Conservation (phyloP, 2,113 vertebrate genomes). For the Pavo muticus region DNA sequence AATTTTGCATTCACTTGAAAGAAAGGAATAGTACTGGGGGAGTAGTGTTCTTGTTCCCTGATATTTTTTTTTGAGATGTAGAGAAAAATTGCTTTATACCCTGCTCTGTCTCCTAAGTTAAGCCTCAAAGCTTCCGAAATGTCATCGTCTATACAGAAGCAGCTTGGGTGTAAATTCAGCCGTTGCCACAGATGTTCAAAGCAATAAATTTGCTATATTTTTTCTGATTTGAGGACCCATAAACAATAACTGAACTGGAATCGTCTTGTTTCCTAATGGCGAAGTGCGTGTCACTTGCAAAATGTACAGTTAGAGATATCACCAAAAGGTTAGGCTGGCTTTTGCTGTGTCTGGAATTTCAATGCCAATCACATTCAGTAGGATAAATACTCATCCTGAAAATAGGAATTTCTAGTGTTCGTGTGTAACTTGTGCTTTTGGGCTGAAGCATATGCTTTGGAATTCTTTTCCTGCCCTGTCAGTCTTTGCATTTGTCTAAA, state of each 20-base stretch:
- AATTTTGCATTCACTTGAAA: slow-evolving; percentile 54
- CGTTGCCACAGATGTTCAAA: slow-evolving; percentile 51
- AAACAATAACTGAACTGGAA: neutral
- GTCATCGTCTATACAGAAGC: slow-evolving; percentile 3
- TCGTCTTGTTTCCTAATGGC: slow-evolving; percentile 8
- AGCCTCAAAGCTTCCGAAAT: slow-evolving; percentile 31
- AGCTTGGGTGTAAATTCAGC: slow-evolving; percentile 47
- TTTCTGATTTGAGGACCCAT: slow-evolving; percentile 32
- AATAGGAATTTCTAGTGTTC: slow-evolving; percentile 22
- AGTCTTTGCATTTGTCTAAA: slow-evolving; percentile 6
- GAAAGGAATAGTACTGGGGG: slow-evolving; percentile 1
- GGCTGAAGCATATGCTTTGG: slow-evolving; percentile 38
- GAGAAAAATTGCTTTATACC: neutral
- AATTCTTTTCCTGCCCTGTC: slow-evolving; percentile 50
- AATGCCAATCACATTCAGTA: slow-evolving; percentile 69
- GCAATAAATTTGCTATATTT: slow-evolving; percentile 71
- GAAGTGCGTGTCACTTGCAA: slow-evolving; percentile 39
- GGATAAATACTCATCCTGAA: slow-evolving; percentile 30
- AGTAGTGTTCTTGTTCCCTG: slow-evolving; percentile 49
- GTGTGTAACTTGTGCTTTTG: slow-evolving; percentile 55
- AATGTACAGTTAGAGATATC: slow-evolving; percentile 42
- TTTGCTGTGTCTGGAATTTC: slow-evolving; percentile 62
- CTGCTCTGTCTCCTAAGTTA: neutral
- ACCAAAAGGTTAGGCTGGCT: slow-evolving; percentile 54
- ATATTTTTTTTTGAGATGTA: slow-evolving; percentile 33